Base-by-base conservation (phyloP, 2,888 invertebrate genomes). In the Polyommatus iphigenia region DNA sequence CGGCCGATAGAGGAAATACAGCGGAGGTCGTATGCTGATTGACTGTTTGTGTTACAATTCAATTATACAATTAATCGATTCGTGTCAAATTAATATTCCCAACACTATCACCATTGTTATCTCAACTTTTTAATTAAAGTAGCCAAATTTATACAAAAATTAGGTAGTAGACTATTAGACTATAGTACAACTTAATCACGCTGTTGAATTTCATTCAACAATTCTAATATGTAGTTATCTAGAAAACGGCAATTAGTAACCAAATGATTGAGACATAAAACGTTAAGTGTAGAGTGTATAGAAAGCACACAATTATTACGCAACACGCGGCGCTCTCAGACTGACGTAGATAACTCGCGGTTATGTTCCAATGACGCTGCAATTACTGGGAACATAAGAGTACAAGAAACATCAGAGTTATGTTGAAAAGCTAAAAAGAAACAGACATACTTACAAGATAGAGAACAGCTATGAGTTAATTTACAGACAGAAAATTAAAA, bases 11-110 rank as follows among this genome's bases (percentile, higher is more conserved):
- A 83, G 82, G 82, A 83, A 83, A 83, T 81, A 81, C 80, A 78
- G 78, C 79, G 81, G 82, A 83, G 82, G 82, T 81, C 81, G 81
- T 82, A 79, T 81, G 80, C 78, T 81, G 81, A 81, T 81, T 81
- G 57, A 57, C 57, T 72, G 32, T 77, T 77, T 77, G 77, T 77
- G 72, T 72, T 72, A 72, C 50, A 75, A 50, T 75, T 54, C 54
- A 75, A 54, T 75, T 54, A 75, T 73, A 72, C 72, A 36, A 41
- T 46, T 73, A 41, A 20, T 41, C 13, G 73, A 73, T 46, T 41
- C 73, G 46, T 73, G 73, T 73, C 73, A 73, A 73, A 73, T 46
- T 46, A 24, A 10, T 18, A 73, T 73, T 72, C n/a, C 10, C 18
- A 41, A n/a, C 20, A 41, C 3, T 18, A n/a, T 41, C 10, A 32